Conservation (phyloP, 2,113 vertebrate species). For the Lasiurus borealis region DNA sequence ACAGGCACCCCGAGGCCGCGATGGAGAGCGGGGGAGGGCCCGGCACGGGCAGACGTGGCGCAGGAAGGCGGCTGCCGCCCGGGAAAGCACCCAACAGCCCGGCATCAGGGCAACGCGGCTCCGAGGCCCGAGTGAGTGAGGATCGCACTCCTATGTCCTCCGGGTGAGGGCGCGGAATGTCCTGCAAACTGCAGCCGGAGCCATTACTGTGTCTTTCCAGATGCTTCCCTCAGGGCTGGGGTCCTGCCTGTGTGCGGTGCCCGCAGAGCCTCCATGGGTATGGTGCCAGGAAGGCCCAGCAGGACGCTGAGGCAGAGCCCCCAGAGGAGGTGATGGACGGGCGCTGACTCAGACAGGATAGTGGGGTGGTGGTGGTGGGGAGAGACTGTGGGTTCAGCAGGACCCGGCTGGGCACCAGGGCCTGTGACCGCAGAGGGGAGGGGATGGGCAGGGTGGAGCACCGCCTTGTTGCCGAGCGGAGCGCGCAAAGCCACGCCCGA, state of each 20-base stretch:
- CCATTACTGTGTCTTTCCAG: not conserved
- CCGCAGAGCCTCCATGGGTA: not conserved
- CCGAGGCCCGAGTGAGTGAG: too few species aligned
- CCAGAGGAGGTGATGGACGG: not conserved
- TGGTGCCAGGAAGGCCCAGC: not conserved
- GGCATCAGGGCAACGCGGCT: too few species aligned
- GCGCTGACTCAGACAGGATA: not conserved
- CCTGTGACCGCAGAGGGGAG: not conserved
- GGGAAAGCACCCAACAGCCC: not conserved
- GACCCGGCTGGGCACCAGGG: not conserved
- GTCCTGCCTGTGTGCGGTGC: not conserved
- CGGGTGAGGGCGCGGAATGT: too few species aligned
- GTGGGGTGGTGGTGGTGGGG: rapidly evolving
- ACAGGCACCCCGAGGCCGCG: not conserved
- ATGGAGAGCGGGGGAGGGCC: not conserved
- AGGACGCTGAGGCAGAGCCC: not conserved
- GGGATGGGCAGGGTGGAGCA: not conserved
- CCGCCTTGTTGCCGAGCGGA: not conserved
- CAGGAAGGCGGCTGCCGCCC: not conserved
- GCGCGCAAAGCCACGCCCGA: not conserved
- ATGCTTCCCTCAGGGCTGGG: too few species aligned
- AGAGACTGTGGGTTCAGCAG: too few species aligned
- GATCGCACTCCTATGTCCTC: too few species aligned
- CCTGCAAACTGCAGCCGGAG: not conserved
- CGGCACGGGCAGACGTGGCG: not conserved